Conservation (phyloP, 92 coral and sea anemone genomes). For the Paragorgia papillata region DNA sequence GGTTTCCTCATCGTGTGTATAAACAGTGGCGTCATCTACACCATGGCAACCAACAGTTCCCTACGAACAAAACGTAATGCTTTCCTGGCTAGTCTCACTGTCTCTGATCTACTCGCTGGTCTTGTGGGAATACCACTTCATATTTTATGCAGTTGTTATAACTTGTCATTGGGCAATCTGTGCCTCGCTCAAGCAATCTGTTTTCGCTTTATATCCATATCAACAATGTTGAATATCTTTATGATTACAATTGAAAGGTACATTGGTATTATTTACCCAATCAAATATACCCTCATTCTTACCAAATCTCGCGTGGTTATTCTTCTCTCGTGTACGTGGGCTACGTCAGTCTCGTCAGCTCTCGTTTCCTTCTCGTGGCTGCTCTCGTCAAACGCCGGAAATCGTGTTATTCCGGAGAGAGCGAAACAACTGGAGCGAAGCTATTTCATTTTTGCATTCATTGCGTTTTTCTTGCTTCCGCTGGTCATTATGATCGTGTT, state of each 20-base stretch:
- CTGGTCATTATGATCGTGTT: constrained; percentile 47
- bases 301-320: constrained; percentile 23
- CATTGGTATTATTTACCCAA: constrained; percentile 49
- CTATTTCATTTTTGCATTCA: constrained; percentile 51
- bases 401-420: neutral
- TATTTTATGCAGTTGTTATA: constrained; percentile 34
- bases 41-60: constrained; percentile 50
- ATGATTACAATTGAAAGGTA: constrained; percentile 67
- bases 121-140: constrained; percentile 56
- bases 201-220: constrained; percentile 56
- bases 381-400: constrained; percentile 6
- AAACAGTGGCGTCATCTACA: constrained; percentile 56
- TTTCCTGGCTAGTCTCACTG: constrained; percentile 60
- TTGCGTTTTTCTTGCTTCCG: constrained; percentile 53
- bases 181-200: constrained; percentile 22
- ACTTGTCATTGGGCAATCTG: neutral
- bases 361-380: constrained; percentile 58
- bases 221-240: constrained; percentile 64
- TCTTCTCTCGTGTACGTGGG: constrained; percentile 51
- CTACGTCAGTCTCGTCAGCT: constrained; percentile 42
- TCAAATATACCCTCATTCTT: constrained; percentile 21
- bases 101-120: constrained; percentile 66
- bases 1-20: constrained; percentile 48
- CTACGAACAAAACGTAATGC: constrained; percentile 65
- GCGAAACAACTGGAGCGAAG: constrained; percentile 33